These are phyloP conservation scores for Herpetotheres cachinnans DNA, from an alignment of 2,113 vertebrate genomes.

Conservation along the genomic window DNA sequence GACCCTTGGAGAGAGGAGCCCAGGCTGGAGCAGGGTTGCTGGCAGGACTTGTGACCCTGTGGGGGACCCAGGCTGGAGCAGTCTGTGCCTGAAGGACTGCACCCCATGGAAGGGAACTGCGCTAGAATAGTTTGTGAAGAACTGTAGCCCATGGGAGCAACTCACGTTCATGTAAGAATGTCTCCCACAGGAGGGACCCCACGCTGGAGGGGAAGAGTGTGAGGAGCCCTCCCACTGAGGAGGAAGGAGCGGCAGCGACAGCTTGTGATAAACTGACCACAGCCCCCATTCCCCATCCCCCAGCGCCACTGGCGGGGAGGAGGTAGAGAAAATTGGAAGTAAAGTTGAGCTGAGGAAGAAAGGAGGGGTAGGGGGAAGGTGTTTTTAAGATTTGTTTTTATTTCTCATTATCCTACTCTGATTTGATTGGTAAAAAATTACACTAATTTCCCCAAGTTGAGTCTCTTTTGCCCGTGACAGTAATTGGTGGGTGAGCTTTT, in stretches of 20 bases:
- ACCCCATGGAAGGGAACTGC: accelerated
- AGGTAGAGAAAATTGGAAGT: not conserved
- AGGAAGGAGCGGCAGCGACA: not conserved
- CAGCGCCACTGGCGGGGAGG: too few species aligned
- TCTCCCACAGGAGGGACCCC: not conserved
- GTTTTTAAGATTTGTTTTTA: not conserved
- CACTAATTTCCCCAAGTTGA: not conserved
- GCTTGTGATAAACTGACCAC: accelerated
- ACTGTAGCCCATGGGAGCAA: not conserved
- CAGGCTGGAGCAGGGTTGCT: not conserved
- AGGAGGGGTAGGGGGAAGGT: accelerated
- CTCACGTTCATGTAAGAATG: too few species aligned
- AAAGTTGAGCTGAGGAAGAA: not conserved
- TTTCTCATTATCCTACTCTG: not conserved
- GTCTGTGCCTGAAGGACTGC: not conserved
- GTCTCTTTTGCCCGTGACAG: not conserved
- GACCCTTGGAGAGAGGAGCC: not conserved
- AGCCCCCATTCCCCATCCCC: not conserved
- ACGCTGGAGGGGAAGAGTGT: not conserved
- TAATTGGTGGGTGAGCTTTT: not conserved
- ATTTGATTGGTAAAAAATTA: not conserved
- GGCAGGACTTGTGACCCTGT: accelerated
- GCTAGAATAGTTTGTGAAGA: accelerated
- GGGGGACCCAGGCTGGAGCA: not conserved
- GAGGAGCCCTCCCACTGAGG: not conserved